Base-by-base conservation (phyloP, 2,113 vertebrate genomes). In the Syngnathus scovelli region DNA sequence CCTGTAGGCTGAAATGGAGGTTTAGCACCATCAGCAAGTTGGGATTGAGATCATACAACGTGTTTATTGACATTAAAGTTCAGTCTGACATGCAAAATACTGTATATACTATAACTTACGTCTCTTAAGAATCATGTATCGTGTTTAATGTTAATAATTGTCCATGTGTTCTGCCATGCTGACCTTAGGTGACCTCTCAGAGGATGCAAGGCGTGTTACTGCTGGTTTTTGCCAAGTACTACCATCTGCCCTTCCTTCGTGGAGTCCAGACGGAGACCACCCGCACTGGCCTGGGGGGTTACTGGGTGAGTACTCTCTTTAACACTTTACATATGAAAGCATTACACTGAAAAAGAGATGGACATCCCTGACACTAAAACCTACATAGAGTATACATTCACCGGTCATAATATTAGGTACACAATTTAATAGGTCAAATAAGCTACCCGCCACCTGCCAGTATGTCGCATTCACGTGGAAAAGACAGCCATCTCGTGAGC, bases 151-250 rank as follows among this genome's bases (percentile, higher is more conserved):
- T n/a, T 70, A 5, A 13, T 74, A 39, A 61, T 5, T 61, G 37
- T 13, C 59, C 10, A 10, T 58, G 23, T 33, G 27, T 33, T 61
- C 37, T 61, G 16, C 39, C 41, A 27, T 27, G 12, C 66, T 64
- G 48, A 61, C 65, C 59, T 66, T 52, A 99, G 97, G 94, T 98
- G 80, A 95, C 94, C 23, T 98, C 95, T 0, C 94, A 98, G 80
- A 84, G 97, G 75, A 98, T 99, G 96, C 97, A 99, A 80, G 95
- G 97, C 0, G 89, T 95, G 76, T 88, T 98, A 51, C 87, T 99
- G 23, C 88, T 99, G 75, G 90, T 98, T 43, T 98, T 99, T 79
- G 91, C 94, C 85, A 97, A 95, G 83, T 97, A 96, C 86, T 95
- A 92, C 83, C 95, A 95, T 85, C 90, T 96, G 66, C 94, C 95